phyloP scores from a whole-genome alignment of 2,888 invertebrate genomes.

The Ectemnius continuus region DNA sequence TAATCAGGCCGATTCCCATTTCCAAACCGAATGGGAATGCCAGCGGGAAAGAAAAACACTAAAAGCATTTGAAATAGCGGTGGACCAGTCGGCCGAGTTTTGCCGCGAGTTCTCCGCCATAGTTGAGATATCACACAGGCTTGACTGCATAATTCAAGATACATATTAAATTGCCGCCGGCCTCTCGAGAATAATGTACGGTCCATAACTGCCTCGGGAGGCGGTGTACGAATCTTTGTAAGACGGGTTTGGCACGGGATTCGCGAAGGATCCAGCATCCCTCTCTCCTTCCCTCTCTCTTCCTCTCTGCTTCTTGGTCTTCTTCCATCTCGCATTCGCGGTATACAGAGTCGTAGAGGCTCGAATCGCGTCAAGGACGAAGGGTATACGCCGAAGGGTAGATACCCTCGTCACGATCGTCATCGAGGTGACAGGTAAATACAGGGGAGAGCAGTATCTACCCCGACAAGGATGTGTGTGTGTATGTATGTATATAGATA shows the following conservation, averaged over 20 bases:
- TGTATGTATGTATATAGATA: conserved; percentile 21
- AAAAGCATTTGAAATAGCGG: too few relatives aligned
- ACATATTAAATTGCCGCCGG: conserved; percentile 41
- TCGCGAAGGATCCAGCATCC: conserved; percentile 32
- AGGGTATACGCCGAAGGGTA: conserved; percentile 55
- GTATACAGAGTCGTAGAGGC: conserved; percentile 25
- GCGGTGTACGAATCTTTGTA: conserved; percentile 27
- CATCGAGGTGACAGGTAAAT: conserved; percentile 76
- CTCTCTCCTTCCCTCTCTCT: not conserved
- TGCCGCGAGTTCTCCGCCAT: not conserved
- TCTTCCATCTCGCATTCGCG: not conserved
- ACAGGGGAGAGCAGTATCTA: conserved; percentile 55
- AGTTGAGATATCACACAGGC: conserved; percentile 22
- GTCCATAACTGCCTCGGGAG: not conserved
- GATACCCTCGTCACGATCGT: conserved; percentile 75
- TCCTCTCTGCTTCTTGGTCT: too few relatives aligned
- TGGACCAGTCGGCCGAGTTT: too few relatives aligned
- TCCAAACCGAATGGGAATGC: too few relatives aligned
- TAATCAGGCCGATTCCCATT: too few relatives aligned
- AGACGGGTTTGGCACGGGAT: conserved; percentile 48
- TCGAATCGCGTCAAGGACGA: conserved; percentile 59
- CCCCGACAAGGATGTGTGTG: conserved; percentile 46
- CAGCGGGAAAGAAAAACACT: too few relatives aligned
- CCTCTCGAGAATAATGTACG: conserved; percentile 34
- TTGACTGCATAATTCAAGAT: conserved; percentile 49